A percentile compares a stretch with the other conserved stretches of the same genome.
phyloP scores from a whole-genome alignment of 2,888 invertebrate genomes.

The Epinotia demarniana region DNA sequence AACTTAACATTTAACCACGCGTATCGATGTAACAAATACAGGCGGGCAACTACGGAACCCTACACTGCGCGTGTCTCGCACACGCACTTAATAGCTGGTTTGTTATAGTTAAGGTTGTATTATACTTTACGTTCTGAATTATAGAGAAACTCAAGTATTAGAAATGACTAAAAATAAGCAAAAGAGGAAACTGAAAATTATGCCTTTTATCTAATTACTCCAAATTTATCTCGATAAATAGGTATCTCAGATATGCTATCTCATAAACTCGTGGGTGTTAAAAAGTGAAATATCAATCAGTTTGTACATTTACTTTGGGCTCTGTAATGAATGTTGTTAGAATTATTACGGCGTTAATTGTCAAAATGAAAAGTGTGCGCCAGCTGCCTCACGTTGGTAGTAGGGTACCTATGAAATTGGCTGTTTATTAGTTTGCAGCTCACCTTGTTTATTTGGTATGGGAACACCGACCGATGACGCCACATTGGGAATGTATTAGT shows the following conservation, averaged over 20 bases:
- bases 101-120: no score
- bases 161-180: no score
- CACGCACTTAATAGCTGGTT: no score
- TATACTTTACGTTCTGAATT: no score
- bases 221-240: no score
- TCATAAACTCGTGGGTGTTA: neutral
- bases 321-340: neutral
- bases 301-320: neutral
- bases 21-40: no score
- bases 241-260: neutral
- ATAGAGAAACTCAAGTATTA: no score
- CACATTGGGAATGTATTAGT: neutral
- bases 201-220: no score
- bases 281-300: neutral
- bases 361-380: neutral
- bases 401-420: slow-evolving; percentile 38
- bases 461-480: neutral
- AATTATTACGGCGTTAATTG: neutral
- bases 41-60: no score
- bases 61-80: no score
- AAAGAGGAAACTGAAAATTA: no score
- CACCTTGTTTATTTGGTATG: slow-evolving; percentile 8
- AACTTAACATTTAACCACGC: no score
- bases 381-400: slow-evolving; percentile 1
- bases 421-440: slow-evolving; percentile 30